Percentiles rank a stretch among this genome's conserved stretches.
Conservation (phyloP, 23 tunicate species). For the Styela clava region DNA sequence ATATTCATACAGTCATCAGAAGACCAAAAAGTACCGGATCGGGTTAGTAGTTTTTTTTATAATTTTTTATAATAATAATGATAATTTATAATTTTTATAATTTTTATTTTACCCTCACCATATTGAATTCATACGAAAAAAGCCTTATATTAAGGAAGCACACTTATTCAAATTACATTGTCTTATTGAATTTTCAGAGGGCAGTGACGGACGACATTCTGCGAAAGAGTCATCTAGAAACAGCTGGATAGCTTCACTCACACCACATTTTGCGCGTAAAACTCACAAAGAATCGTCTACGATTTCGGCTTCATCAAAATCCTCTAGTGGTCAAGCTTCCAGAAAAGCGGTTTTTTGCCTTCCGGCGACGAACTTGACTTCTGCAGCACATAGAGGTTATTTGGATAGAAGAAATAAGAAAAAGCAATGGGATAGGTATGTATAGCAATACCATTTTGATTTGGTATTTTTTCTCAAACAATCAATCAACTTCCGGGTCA, state of each 20-base stretch:
- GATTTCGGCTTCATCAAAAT: background rate
- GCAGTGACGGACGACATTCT: background rate
- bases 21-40: slow-evolving; percentile 21
- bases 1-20: background rate
- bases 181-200: slow-evolving; percentile 16
- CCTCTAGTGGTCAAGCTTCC: background rate
- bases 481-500: background rate
- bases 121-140: too few relatives aligned
- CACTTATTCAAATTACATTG: too few relatives aligned
- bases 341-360: slow-evolving; percentile 24
- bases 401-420: slow-evolving; percentile 66
- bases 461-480: background rate
- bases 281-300: slow-evolving; percentile 1
- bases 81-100: too few relatives aligned
- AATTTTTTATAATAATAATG: too few relatives aligned
- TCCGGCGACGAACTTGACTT: slow-evolving; percentile 44
- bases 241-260: slow-evolving; percentile 30
- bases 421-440: slow-evolving; percentile 75
- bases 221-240: slow-evolving; percentile 4
- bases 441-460: background rate
- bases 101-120: too few relatives aligned
- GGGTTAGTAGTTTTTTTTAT: too few relatives aligned
- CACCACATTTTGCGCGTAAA: slow-evolving; percentile 22
- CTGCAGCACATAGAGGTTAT: slow-evolving; percentile 57
- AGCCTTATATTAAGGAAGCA: too few relatives aligned